Percentiles rank a stretch among this genome's conserved stretches.
Conservation (phyloP, 2,113 vertebrate species). For the Donacobius atricapilla region DNA sequence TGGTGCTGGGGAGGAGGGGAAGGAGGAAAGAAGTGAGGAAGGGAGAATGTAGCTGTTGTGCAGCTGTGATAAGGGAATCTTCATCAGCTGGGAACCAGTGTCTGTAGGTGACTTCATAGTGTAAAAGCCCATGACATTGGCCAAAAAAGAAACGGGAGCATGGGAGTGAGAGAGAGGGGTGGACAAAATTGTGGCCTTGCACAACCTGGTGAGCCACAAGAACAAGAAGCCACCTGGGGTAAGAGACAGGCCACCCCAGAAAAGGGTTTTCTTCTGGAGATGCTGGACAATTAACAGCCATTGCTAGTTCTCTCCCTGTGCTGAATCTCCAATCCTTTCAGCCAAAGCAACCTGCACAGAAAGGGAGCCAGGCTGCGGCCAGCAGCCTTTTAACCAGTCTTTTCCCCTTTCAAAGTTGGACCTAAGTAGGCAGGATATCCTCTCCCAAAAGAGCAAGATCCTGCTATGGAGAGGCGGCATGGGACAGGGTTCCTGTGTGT, state of each 20-base stretch:
- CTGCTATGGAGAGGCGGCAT: not conserved
- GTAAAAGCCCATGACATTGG: not conserved
- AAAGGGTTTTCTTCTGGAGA: not conserved
- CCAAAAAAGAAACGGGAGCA: not conserved
- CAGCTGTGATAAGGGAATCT: not conserved
- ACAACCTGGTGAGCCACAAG: not conserved
- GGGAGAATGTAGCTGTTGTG: not conserved
- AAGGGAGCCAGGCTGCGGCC: not conserved
- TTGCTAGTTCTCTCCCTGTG: not conserved
- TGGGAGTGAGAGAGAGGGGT: not conserved
- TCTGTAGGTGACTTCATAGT: not conserved
- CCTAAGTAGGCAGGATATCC: not conserved
- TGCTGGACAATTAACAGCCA: not conserved
- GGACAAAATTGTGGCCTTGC: not conserved
- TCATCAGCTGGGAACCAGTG: not conserved
- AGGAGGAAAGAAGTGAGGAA: not conserved
- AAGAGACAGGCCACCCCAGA: not conserved
- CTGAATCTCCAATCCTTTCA: not conserved
- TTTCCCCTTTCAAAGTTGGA: not conserved
- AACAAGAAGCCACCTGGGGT: not conserved
- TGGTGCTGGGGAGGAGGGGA: not conserved
- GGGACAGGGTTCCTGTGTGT: not conserved
- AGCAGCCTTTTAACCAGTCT: not conserved
- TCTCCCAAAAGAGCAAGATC: not conserved
- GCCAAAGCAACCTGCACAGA: not conserved